phyloP scores from a whole-genome alignment of 1,140 invertebrate species.

The Olivierus martensii region DNA sequence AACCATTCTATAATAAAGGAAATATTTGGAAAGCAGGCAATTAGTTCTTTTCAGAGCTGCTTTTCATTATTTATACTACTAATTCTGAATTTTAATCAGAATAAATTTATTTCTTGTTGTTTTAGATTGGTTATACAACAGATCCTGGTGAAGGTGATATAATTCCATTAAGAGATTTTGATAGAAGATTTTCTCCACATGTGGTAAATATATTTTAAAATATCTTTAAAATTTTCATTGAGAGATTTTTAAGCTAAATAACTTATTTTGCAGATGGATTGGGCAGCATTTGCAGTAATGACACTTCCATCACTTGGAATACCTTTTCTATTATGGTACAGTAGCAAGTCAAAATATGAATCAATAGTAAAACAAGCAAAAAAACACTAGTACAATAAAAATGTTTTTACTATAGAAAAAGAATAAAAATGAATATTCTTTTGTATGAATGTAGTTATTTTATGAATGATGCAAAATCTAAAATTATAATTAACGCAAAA shows the following conservation, averaged over 20 bases:
- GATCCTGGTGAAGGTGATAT: conserved; percentile 94
- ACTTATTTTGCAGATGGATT: conserved; percentile 57
- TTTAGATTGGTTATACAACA: conserved; percentile 72
- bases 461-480: no score
- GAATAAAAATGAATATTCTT: no score
- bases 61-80: no score
- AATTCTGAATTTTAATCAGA: no score
- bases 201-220: conserved; percentile 44
- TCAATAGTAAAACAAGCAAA: conserved; percentile 52
- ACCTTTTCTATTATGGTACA: conserved; percentile 85
- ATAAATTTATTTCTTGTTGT: no score
- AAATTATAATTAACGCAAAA: no score
- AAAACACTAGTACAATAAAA: conserved; percentile 17
- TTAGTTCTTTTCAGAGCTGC: no score
- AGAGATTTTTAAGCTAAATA: conserved; percentile 2
- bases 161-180: conserved; percentile 88
- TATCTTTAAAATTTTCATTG: not conserved
- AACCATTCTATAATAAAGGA: no score
- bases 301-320: conserved; percentile 86
- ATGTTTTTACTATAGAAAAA: no score
- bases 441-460: no score
- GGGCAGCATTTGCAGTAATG: conserved; percentile 93
- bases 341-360: conserved; percentile 91
- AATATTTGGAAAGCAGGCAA: no score
- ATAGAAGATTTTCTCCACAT: conserved; percentile 95